A percentile compares a stretch with the other conserved stretches of the same genome.
phyloP scores from a whole-genome alignment of 2,888 invertebrate species.

The Strigamia maritima region DNA sequence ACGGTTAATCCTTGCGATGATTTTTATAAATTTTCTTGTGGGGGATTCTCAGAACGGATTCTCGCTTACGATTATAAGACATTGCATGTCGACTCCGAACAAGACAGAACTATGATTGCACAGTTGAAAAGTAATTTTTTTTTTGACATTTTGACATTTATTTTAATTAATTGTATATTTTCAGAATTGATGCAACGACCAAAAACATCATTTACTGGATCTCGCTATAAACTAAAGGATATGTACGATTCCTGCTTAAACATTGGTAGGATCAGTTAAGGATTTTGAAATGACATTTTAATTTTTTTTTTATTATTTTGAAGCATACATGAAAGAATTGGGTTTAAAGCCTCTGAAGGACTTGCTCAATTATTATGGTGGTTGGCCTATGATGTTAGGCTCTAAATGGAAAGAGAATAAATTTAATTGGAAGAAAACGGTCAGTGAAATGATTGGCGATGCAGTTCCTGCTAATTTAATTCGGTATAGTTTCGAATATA shows the following conservation, averaged over 20 bases:
- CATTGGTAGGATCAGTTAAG: background rate
- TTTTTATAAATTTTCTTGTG: background rate
- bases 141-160: background rate
- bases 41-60: background rate
- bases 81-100: background rate
- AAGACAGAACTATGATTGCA: background rate
- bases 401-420: background rate
- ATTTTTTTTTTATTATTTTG: background rate
- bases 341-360: background rate
- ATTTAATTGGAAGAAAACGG: background rate
- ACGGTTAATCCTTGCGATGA: background rate
- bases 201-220: background rate
- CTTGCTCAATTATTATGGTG: background rate
- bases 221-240: background rate
- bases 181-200: slow-evolving; percentile 1
- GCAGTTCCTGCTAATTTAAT: background rate
- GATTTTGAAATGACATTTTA: background rate
- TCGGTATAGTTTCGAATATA: background rate
- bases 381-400: background rate
- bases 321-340: background rate
- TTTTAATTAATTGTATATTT: background rate
- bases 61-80: background rate
- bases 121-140: background rate
- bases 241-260: background rate
- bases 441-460: slow-evolving; percentile 8